phyloP scores from a whole-genome alignment of 92 coral and sea anemone species.

The Pocillopora meandrina region DNA sequence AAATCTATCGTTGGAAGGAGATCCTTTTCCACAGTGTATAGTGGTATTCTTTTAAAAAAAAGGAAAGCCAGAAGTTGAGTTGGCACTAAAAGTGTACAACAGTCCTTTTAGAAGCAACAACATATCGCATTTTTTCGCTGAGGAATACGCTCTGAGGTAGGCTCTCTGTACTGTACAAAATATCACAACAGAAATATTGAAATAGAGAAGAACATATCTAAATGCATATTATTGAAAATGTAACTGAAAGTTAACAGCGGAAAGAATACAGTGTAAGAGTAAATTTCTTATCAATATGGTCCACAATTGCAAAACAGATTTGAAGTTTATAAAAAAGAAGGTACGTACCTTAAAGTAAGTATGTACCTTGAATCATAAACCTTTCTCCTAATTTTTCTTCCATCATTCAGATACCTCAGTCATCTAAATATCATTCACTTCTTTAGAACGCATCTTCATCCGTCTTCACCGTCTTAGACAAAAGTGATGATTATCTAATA shows the following conservation, averaged over 20 bases:
- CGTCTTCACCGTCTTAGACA: not conserved
- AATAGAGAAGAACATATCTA: too few species aligned
- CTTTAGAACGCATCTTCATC: slow-evolving; percentile 14
- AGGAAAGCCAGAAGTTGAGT: slow-evolving; percentile 1
- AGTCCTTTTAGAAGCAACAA: not conserved
- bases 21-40: not conserved
- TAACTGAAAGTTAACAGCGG: too few species aligned
- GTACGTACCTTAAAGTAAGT: not conserved
- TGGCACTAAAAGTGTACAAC: not conserved
- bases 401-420: not conserved
- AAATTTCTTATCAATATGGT: too few species aligned
- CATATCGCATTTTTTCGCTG: slow-evolving; percentile 5
- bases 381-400: not conserved
- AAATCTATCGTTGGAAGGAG: not conserved
- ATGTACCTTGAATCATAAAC: not conserved
- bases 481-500: slow-evolving; percentile 5
- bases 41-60: not conserved
- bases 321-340: too few species aligned
- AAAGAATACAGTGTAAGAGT: too few species aligned
- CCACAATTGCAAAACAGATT: too few species aligned
- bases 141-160: slow-evolving; percentile 3
- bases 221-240: too few species aligned
- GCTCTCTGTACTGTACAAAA: not conserved
- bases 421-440: slow-evolving; percentile 11
- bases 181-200: not conserved